A percentile compares a stretch with the other conserved stretches of the same genome.
Conservation (phyloP, 2,888 invertebrate species). For the Pristionchus japonicus region DNA sequence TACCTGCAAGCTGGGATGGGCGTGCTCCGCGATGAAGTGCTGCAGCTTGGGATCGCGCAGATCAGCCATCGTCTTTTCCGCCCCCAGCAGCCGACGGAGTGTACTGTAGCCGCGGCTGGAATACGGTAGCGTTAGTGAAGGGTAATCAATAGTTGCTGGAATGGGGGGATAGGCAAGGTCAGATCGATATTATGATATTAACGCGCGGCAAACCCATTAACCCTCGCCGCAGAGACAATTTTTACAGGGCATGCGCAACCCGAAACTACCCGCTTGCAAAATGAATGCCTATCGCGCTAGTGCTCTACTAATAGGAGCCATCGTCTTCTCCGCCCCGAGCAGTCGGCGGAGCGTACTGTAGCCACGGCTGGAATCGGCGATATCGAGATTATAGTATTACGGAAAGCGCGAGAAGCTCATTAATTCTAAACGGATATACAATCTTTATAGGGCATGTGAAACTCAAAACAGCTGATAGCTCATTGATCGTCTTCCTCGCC, state of each 20-base stretch:
- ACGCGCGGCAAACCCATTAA: no score
- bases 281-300: background rate
- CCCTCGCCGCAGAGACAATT: no score
- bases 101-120: conserved; percentile 51
- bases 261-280: background rate
- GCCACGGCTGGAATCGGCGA: background rate
- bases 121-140: no score
- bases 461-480: no score
- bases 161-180: no score
- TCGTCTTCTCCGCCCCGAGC: background rate
- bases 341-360: background rate
- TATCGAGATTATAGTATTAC: background rate
- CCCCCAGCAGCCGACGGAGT: conserved; percentile 56
- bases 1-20: conserved; percentile 75
- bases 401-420: no score
- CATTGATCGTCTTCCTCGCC: no score
- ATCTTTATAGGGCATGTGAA: no score
- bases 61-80: conserved; percentile 53
- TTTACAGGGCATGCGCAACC: background rate
- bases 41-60: conserved; percentile 65
- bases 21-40: conserved; percentile 74
- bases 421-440: no score
- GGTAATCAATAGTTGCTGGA: background rate
- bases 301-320: no score
- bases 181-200: no score